Base-by-base conservation (phyloP, 2,113 vertebrate genomes). In the Formicarius rufipectus region DNA sequence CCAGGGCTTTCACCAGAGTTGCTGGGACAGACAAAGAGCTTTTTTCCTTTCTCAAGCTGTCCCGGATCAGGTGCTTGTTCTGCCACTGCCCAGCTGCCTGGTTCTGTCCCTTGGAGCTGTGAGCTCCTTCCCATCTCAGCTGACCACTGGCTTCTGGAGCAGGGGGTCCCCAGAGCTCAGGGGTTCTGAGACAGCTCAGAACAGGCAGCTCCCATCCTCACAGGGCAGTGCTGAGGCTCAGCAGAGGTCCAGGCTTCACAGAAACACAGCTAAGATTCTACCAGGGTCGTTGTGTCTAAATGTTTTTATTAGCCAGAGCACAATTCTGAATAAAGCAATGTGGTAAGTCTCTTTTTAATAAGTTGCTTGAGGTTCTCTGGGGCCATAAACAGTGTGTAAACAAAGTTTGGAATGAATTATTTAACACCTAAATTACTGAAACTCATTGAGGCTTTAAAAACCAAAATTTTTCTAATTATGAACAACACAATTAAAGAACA, bases 281-380 rank as follows among this genome's bases (percentile, higher is more conserved):
- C 50, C 52, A 47, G 72, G 44, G 52, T 16, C n/a, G 13, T 55
- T 58, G 37, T 63, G 19, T 39, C 28, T 74, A 68, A 55, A 53
- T 10, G 5, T 56, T 71, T 33, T 60, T 79, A 58, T 79, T 87
- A 91, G 62, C 44, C 30, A 77, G 30, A 85, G 53, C 14, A 40
- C 75, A 89, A 73, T 31, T 76, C 53, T 42, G 23, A 87, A 89
- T 47, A 93, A 85, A 95, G 25, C 37, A 82, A 93, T 28, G 50
- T 14, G 35, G 87, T 47, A 15, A 28, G 7, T 7, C 5, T 52
- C 67, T 44, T 81, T 39, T 68, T 9, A 62, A 47, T 39, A 50
- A 50, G 44, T 66, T 87, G 72, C 63, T 67, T 59, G 55, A 91
- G 55, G 74, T 69, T 80, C 33, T 85, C 39, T 37, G 24, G 67